Evolutionary conservation across 2,888 invertebrate genomes (phyloP), one percentile per base, ranked within the genome.

Genomic region (Penaeus monodon): DNA sequence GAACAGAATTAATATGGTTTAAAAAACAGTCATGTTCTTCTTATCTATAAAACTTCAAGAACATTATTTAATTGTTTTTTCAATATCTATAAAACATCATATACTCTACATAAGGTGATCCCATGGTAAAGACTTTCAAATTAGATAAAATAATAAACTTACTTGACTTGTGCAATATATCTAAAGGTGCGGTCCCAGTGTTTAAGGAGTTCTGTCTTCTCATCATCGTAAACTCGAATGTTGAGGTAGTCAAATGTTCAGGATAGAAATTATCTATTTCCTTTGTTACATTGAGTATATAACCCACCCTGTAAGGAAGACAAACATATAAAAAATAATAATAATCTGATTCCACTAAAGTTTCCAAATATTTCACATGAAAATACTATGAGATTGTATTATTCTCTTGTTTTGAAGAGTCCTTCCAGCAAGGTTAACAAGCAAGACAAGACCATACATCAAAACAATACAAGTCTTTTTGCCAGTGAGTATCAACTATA

Each of bases 181-280:
- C 97, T 97, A 93, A 96, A 98, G 81, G 99, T 99, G 92, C 97
- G 96, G 93, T 99, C 98, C 98, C 99, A 99, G 93, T 99, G 96
- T 92, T 97, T 97, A 89, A 99, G 94, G 91, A 99, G 94, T 93
- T 99, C 97, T 90, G 99, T 98, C 93, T 97, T 97, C 93, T 99
- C 99, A 92, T 97, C 97, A 92, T 99, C 99, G 92, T 97, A 98
- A 82, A 99, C 98, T 91, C 98, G 96, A 90, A 99, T 95, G 93
- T 99, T 99, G 92, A 97, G 94, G 93, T 99, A 99, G 92, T 97
- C 96, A 93, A 99, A 98, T 94, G 96, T 96, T 84, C 98, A 74
- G 99, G 99, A 92, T 98, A 99, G 93, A 99, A 99, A 93, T 99
- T 99, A 93, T 99, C 99, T 91, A 99, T 99, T 94, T 99, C 99